phyloP scores from a whole-genome alignment of 2,797 vertebrate species.

The Sciaenops ocellatus region DNA sequence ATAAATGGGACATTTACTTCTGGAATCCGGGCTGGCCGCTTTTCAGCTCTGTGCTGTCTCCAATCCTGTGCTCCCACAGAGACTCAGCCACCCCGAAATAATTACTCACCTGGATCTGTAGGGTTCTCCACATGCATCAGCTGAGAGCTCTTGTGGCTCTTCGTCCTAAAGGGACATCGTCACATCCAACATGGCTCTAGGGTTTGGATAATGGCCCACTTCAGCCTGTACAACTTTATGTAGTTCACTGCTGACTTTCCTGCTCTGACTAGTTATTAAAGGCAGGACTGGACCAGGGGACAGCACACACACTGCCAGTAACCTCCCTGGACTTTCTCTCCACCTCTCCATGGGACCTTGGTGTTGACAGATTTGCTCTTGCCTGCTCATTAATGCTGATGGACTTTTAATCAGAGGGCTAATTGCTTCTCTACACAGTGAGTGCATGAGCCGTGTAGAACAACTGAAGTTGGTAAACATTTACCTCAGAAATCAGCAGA shows the following conservation, averaged over 20 bases:
- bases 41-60: neutral
- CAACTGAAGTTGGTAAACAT: slow-evolving; percentile 40
- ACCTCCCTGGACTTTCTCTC: neutral
- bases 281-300: neutral
- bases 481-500: slow-evolving; percentile 27
- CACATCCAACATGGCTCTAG: neutral
- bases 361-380: slow-evolving; percentile 25
- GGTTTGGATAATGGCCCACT: slow-evolving; percentile 23
- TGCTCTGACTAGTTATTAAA: slow-evolving; percentile 3
- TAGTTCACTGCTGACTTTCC: slow-evolving; percentile 4
- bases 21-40: neutral
- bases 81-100: slow-evolving; percentile 23
- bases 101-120: slow-evolving; percentile 39
- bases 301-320: neutral
- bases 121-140: slow-evolving; percentile 21
- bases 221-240: slow-evolving; percentile 7
- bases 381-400: slow-evolving; percentile 40
- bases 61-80: neutral
- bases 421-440: slow-evolving; percentile 38
- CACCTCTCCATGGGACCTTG: neutral
- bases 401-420: slow-evolving; percentile 53
- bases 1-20: slow-evolving; percentile 22
- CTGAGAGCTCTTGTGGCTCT: slow-evolving; percentile 8
- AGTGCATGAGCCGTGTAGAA: slow-evolving; percentile 2
- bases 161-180: slow-evolving; percentile 8